phyloP scores from a whole-genome alignment of 2,888 invertebrate species.

The Amphimallon solstitiale region DNA sequence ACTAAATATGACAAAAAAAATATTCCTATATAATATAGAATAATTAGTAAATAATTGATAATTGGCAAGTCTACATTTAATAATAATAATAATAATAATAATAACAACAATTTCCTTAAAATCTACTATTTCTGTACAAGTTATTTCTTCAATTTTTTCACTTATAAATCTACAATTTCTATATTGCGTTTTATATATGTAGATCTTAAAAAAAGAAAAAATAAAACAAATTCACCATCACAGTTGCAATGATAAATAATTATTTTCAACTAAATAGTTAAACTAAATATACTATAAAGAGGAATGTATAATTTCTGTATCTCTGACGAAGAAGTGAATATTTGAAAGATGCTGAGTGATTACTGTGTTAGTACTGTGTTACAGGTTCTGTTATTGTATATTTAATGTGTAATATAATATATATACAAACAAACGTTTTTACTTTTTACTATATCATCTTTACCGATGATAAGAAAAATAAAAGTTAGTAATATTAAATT shows the following conservation, averaged over 20 bases:
- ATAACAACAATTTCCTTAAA: too few species aligned
- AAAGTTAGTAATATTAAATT: too few species aligned
- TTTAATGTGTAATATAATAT: background rate
- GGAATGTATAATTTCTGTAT: background rate
- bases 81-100: too few species aligned
- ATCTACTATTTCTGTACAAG: too few species aligned
- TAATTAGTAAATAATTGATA: slow-evolving; percentile 2
- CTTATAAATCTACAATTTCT: too few species aligned
- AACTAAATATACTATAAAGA: background rate
- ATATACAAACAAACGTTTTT: background rate
- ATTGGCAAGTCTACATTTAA: slow-evolving; percentile 28
- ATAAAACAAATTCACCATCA: slow-evolving; percentile 27
- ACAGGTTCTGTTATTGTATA: slow-evolving; percentile 7
- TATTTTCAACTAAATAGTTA: slow-evolving; percentile 18
- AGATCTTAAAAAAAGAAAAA: background rate
- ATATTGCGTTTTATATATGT: too few species aligned
- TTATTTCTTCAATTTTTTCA: too few species aligned
- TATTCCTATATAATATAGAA: slow-evolving; percentile 8
- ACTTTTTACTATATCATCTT: too few species aligned
- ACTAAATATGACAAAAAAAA: slow-evolving; percentile 17
- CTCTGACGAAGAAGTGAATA: background rate
- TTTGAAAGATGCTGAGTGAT: background rate
- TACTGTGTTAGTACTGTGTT: slow-evolving; percentile 20
- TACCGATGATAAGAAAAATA: too few species aligned
- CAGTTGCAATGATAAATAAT: slow-evolving; percentile 30